Evolutionary conservation across 2,113 vertebrate species (phyloP).

Genomic region (Coracopsis vasa): DNA sequence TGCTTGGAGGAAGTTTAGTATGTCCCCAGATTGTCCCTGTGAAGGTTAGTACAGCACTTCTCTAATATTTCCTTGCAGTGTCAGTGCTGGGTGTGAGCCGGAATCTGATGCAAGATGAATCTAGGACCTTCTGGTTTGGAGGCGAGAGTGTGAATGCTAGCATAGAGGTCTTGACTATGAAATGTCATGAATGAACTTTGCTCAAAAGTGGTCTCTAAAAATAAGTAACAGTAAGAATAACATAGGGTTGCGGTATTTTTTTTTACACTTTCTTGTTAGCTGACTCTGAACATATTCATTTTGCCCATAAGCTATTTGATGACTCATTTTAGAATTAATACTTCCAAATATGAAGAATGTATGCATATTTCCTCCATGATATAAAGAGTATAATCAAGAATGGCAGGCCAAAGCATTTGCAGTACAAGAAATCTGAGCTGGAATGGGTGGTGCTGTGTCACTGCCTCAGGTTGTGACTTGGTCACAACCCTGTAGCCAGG

Average conservation of each 20-base stretch:
- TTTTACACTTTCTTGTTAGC: neutral
- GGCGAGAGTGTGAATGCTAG: neutral
- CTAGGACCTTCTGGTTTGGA: neutral
- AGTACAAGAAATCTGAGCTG: neutral
- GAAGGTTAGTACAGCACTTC: neutral
- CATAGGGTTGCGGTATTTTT: neutral
- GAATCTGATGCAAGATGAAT: neutral
- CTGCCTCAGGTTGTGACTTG: neutral
- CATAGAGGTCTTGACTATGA: neutral
- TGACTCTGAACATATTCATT: conserved; percentile 21
- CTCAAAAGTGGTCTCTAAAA: conserved; percentile 44
- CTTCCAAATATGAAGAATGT: conserved; percentile 53
- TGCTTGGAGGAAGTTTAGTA: neutral
- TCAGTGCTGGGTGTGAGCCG: neutral
- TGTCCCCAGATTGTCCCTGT: neutral
- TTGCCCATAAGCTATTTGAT: conserved; percentile 51
- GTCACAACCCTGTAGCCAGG: neutral
- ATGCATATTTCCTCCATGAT: conserved; percentile 36
- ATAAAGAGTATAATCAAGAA: conserved; percentile 17
- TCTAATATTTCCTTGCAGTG: neutral
- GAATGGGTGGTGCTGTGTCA: neutral
- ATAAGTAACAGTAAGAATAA: neutral
- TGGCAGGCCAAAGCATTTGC: neutral
- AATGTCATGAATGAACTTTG: neutral
- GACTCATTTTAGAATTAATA: conserved; percentile 53